phyloP scores from a whole-genome alignment of 2,888 invertebrate genomes.

The Lutraria lutraria region DNA sequence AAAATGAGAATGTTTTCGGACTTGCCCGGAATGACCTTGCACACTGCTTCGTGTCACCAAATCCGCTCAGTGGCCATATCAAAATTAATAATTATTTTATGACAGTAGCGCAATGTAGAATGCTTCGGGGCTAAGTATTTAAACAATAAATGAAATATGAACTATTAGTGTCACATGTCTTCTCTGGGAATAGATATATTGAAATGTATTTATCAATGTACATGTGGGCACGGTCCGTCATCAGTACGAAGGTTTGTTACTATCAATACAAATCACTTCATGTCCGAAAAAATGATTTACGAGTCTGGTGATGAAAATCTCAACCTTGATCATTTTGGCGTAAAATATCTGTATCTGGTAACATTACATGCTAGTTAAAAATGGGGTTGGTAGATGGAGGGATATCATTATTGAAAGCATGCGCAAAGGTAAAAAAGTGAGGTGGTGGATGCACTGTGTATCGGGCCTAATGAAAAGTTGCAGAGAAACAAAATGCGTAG shows the following conservation, averaged over 20 bases:
- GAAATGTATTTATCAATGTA: constrained; percentile 41
- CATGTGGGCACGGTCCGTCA: neutral
- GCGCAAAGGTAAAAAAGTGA: too few relatives aligned
- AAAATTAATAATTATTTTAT: constrained; percentile 8
- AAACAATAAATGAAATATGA: constrained; percentile 49
- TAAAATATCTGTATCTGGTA: too few relatives aligned
- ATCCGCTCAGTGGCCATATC: neutral
- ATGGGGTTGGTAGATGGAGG: too few relatives aligned
- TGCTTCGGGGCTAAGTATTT: constrained; percentile 19
- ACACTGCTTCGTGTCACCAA: neutral
- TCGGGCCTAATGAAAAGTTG: too few relatives aligned
- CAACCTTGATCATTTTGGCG: too few relatives aligned
- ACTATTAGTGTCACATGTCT: constrained; percentile 58
- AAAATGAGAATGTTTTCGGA: neutral
- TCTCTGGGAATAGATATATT: constrained; percentile 33
- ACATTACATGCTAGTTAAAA: too few relatives aligned
- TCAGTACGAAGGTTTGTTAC: neutral
- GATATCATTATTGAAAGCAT: too few relatives aligned
- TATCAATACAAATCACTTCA: constrained; percentile 4
- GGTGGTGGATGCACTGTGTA: too few relatives aligned
- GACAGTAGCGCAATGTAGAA: constrained; percentile 22
- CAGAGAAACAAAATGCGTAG: too few relatives aligned
- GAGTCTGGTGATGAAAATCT: neutral
- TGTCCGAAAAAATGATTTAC: neutral
- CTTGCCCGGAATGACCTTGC: neutral